Evolutionary conservation across 2,113 vertebrate species (phyloP).

Genomic region (Myotis davidii): DNA sequence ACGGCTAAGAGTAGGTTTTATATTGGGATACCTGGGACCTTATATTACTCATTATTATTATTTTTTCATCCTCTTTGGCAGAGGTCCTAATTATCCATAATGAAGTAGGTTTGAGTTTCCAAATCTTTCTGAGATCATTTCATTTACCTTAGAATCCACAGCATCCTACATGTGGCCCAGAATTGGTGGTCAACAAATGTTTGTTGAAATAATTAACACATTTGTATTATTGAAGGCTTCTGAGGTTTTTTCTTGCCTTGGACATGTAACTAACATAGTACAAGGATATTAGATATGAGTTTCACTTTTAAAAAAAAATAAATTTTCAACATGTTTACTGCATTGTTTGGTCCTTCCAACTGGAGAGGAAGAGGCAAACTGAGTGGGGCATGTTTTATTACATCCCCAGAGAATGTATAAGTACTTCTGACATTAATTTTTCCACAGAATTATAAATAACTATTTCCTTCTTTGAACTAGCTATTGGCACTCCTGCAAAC

Average conservation of each 20-base stretch:
- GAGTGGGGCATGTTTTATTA: not conserved
- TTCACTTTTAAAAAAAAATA: not conserved
- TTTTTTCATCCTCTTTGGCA: not conserved
- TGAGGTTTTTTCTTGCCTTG: not conserved
- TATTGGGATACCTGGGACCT: not conserved
- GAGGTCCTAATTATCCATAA: not conserved
- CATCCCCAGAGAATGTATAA: not conserved
- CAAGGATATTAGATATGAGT: not conserved
- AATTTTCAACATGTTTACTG: not conserved
- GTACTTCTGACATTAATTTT: slow-evolving; percentile 55
- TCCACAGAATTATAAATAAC: slow-evolving; percentile 45
- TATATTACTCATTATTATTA: not conserved
- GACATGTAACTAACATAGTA: not conserved
- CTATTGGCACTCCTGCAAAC: slow-evolving; percentile 32
- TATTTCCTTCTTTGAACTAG: slow-evolving; percentile 50
- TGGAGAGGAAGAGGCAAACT: not conserved
- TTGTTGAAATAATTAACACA: not conserved
- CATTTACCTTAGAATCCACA: not conserved
- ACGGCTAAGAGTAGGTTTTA: not conserved
- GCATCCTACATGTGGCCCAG: not conserved
- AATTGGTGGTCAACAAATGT: not conserved
- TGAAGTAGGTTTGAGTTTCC: not conserved
- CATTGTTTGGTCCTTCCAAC: not conserved
- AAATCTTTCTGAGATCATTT: slow-evolving; percentile 5
- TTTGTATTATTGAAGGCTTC: not conserved